phyloP scores from a whole-genome alignment of 1,140 invertebrate genomes.

The Scylla paramamosain region DNA sequence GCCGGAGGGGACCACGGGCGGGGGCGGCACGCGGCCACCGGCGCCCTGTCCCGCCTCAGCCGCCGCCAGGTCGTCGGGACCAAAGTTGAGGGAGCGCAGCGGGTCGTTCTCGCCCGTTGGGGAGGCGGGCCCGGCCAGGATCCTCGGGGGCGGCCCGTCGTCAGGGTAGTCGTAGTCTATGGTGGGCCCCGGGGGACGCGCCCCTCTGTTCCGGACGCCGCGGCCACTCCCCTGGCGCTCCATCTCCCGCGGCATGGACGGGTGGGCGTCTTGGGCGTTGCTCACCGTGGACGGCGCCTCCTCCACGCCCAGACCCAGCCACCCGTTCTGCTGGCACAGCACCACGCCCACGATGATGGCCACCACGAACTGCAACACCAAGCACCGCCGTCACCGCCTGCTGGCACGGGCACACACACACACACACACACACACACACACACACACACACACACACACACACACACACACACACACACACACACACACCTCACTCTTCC shows the following conservation, averaged over 20 bases:
- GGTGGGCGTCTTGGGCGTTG: not conserved
- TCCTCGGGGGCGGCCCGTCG: conserved; percentile 30
- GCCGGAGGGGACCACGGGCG: not conserved
- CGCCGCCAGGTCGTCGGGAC: not conserved
- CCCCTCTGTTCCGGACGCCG: conserved; percentile 35
- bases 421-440: conserved; percentile 52
- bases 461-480: conserved; percentile 33
- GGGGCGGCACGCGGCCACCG: not conserved
- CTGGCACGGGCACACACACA: not conserved
- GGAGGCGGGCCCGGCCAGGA: conserved; percentile 31
- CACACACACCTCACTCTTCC: no score
- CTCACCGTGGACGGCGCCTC: not conserved
- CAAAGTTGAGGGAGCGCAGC: conserved; percentile 55
- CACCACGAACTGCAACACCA: conserved; percentile 74
- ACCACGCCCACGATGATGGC: conserved; percentile 76
- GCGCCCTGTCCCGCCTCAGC: not conserved
- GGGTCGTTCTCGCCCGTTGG: not conserved
- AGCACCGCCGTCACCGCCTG: not conserved
- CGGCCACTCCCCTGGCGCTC: conserved; percentile 32
- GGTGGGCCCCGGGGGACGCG: conserved; percentile 55
- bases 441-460: conserved; percentile 45
- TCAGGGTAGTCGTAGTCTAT: conserved; percentile 70
- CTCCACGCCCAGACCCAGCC: conserved; percentile 72
- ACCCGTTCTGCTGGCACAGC: conserved; percentile 76
- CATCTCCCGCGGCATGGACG: conserved; percentile 35